phyloP scores from a whole-genome alignment of 2,113 vertebrate genomes.

The Salvelinus sp. region DNA sequence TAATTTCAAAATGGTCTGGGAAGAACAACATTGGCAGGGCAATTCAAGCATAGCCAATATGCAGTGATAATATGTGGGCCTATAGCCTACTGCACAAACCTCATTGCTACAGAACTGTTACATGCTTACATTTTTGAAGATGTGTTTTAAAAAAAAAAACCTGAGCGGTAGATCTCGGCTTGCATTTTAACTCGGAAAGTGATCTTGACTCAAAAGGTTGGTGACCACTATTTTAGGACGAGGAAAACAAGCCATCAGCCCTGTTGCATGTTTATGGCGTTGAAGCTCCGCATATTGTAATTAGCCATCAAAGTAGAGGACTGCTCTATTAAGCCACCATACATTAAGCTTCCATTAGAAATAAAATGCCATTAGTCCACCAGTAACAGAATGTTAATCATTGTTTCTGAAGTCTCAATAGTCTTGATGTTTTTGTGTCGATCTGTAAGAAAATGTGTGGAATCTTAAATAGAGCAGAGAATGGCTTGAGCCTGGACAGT shows the following conservation, averaged over 20 bases:
- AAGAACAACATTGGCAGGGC: too few species aligned
- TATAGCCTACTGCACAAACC: too few species aligned
- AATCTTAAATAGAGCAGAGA: constrained; percentile 56
- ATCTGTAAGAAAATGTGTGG: constrained; percentile 46
- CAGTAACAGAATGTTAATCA: constrained; percentile 64
- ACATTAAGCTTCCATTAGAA: constrained; percentile 68
- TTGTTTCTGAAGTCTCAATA: constrained; percentile 53
- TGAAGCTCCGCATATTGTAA: constrained; percentile 32
- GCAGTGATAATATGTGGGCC: too few species aligned
- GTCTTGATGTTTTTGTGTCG: constrained; percentile 53
- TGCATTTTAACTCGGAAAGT: too few species aligned
- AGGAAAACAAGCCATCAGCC: constrained; percentile 28
- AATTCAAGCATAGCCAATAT: too few species aligned
- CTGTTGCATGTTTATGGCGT: constrained; percentile 35
- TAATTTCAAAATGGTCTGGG: too few species aligned
- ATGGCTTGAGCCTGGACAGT: constrained; percentile 5
- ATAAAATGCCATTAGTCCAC: constrained; percentile 77
- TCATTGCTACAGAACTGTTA: too few species aligned
- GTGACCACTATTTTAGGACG: not conserved
- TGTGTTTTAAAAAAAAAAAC: too few species aligned
- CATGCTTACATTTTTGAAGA: too few species aligned
- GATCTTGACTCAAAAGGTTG: too few species aligned
- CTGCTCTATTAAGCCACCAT: constrained; percentile 53
- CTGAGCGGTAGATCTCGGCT: too few species aligned
- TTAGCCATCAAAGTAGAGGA: constrained; percentile 54